These are phyloP conservation scores for Xyrauchen texanus DNA, from an alignment of 2,113 vertebrate genomes.

Conservation along the genomic window DNA sequence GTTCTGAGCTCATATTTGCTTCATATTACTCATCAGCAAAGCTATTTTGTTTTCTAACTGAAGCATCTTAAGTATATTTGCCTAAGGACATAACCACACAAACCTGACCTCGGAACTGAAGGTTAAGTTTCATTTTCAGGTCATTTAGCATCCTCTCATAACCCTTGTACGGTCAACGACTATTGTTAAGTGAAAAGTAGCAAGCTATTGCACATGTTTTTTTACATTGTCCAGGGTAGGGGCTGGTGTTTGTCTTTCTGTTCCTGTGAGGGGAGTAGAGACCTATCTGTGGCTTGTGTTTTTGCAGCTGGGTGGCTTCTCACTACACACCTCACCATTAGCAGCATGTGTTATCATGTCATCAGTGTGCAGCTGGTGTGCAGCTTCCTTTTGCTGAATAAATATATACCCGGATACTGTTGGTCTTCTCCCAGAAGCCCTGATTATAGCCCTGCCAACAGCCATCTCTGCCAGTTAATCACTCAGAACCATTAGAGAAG, in stretches of 20 bases:
- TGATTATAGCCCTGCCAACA: conserved; percentile 28
- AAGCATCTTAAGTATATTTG: neutral
- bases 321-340: conserved; percentile 34
- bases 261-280: conserved; percentile 24
- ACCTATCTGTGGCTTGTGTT: conserved; percentile 40
- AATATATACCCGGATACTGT: conserved; percentile 44
- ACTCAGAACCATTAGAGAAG: neutral
- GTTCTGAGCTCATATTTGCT: neutral
- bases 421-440: conserved; percentile 24
- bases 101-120: neutral
- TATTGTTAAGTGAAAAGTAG: conserved; percentile 1
- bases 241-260: conserved; percentile 8
- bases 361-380: conserved; percentile 45
- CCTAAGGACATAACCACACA: neutral
- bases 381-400: conserved; percentile 44
- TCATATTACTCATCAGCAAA: conserved; percentile 11
- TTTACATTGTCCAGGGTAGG: neutral
- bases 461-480: neutral
- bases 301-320: conserved; percentile 38
- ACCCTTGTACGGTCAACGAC: neutral
- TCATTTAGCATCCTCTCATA: conserved; percentile 1
- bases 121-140: conserved; percentile 35
- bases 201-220: neutral
- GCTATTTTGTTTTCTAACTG: neutral
- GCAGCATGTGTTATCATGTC: conserved; percentile 41